Base-by-base conservation (phyloP, 2,113 vertebrate genomes). In the Triplophysa siluroides region DNA sequence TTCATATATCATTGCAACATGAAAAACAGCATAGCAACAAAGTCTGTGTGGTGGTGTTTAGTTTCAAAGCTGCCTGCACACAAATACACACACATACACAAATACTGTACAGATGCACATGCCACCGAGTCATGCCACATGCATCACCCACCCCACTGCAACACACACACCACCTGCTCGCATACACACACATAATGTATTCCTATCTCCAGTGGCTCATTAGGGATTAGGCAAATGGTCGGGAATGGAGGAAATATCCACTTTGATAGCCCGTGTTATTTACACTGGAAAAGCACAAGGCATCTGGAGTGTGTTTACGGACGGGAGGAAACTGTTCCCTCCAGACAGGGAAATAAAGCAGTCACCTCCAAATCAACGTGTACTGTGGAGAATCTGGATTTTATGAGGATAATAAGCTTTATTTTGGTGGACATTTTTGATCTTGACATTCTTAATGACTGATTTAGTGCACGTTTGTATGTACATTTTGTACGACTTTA, bases 161-260 rank as follows among this genome's bases (percentile, higher is more conserved):
- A 38, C 33, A 41, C 83, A 81, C 86, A 86, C 54, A 83, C 89
- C 91, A 91, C 90, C 91, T 92, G 91, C 91, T 91, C 87, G 86
- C 88, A 78, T 87, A 87, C 86, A 90, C 81, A 89, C 84, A 83
- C 87, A 85, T 87, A 89, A 89, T 89, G 85, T 90, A 90, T 89
- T 87, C 86, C 83, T 90, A 86, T 93, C 84, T 89, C 91, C 90
- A 87, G 89, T 87, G 88, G 91, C 91, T 93, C 90, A 90, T 90
- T 88, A 86, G 89, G 89, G 92, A 93, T 93, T 93, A 93, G 89
- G 91, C 89, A 92, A 93, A 93, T 93, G 90, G 91, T 88, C 88
- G 87, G 89, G 90, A 92, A 93, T 91, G 86, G 92, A 92, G 91
- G 88, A 92, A 92, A 91, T 92, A 89, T 91, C 90, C 89, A 92